These are phyloP conservation scores for Clistopyga incitator DNA, from an alignment of 2,888 invertebrate genomes.

Conservation along the genomic window DNA sequence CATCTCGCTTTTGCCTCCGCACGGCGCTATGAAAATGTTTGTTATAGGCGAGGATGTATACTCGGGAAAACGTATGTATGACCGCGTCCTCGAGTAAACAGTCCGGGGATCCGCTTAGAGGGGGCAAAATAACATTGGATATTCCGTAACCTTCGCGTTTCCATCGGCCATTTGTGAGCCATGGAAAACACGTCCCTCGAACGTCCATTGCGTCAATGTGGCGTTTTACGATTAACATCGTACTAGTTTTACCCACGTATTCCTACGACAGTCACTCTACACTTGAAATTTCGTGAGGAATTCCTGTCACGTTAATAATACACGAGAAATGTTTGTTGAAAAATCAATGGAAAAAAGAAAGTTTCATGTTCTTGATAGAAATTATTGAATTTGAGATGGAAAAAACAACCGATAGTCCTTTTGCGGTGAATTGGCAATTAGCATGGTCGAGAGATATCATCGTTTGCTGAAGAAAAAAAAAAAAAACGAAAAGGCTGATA, in stretches of 20 bases:
- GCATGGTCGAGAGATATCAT: background rate
- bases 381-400: background rate
- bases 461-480: background rate
- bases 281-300: too few species aligned
- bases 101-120: background rate
- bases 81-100: background rate
- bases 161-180: background rate
- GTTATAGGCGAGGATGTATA: background rate
- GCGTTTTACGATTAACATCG: background rate
- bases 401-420: background rate
- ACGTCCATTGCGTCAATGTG: background rate
- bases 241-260: background rate
- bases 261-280: background rate
- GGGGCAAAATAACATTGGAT: conserved; percentile 1
- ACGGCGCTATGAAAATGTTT: conserved; percentile 20
- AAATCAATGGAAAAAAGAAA: too few species aligned
- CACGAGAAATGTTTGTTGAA: too few species aligned
- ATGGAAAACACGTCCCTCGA: background rate
- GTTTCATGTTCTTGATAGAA: background rate
- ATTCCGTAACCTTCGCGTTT: background rate
- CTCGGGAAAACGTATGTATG: background rate
- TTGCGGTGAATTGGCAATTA: background rate
- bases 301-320: too few species aligned
- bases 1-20: background rate
- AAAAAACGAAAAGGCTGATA: too few species aligned